Evolutionary conservation across 2,888 invertebrate genomes (phyloP).

Genomic region (Charanyca ferruginea): DNA sequence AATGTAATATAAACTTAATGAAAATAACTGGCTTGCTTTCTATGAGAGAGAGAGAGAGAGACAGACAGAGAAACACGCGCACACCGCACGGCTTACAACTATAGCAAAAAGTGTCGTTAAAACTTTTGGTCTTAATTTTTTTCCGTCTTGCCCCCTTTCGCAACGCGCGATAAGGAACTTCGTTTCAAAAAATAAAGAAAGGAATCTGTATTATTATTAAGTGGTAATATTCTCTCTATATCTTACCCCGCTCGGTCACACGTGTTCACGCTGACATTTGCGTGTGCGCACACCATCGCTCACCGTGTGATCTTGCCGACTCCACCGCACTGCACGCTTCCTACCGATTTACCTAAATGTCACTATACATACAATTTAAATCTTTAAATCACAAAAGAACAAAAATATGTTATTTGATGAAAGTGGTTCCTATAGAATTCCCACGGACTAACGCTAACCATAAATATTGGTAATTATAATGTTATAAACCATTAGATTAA

Average conservation of each 20-base stretch:
- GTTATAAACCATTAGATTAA: conserved; percentile 13
- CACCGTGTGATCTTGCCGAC: conserved; percentile 81
- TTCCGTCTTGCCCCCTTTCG: too few species aligned
- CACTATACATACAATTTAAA: conserved; percentile 48
- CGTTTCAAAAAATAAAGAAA: too few species aligned
- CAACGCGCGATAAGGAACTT: too few species aligned
- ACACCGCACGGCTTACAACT: too few species aligned
- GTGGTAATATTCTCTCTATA: conserved; percentile 71
- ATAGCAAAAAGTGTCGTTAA: too few species aligned
- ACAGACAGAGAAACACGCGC: too few species aligned
- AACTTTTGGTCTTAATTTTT: too few species aligned
- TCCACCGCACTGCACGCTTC: conserved; percentile 46
- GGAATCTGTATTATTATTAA: too few species aligned
- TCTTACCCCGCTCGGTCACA: conserved; percentile 64
- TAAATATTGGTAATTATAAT: conserved; percentile 16
- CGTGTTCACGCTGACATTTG: conserved; percentile 85
- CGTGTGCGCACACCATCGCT: conserved; percentile 84
- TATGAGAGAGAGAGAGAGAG: too few species aligned
- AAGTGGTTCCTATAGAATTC: conserved; percentile 16
- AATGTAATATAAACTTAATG: too few species aligned
- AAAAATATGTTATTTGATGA: conserved; percentile 6
- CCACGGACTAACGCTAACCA: conserved; percentile 26
- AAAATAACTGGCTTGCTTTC: too few species aligned
- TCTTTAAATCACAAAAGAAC: conserved; percentile 20
- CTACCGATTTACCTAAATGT: conserved; percentile 57